Evolutionary conservation across 2,888 invertebrate genomes (phyloP).

Genomic region (Sepioteuthis lessoniana): DNA sequence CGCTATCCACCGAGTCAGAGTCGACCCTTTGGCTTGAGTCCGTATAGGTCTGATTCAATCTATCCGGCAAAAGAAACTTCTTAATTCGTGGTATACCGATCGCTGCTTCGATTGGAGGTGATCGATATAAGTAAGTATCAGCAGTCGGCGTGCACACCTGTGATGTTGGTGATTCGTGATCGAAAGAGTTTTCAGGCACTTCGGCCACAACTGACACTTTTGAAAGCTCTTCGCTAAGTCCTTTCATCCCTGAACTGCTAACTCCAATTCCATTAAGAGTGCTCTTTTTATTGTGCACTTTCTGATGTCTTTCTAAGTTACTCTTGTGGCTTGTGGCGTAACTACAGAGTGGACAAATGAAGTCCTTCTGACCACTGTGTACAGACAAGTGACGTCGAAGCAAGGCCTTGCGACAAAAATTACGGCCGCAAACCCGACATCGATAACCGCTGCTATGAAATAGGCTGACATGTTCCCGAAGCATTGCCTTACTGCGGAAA

Average conservation of each 20-base stretch:
- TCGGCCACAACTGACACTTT: not conserved
- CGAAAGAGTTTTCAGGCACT: not conserved
- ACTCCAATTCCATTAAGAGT: not conserved
- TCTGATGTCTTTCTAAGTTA: slow-evolving; percentile 75
- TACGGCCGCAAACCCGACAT: slow-evolving; percentile 73
- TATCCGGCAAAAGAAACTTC: slow-evolving; percentile 23
- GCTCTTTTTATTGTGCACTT: slow-evolving; percentile 62
- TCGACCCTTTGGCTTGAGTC: not conserved
- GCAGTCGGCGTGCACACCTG: not conserved
- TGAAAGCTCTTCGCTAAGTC: not conserved
- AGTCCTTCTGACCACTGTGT: slow-evolving; percentile 76
- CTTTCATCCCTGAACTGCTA: not conserved
- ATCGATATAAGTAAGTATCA: not conserved
- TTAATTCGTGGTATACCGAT: not conserved
- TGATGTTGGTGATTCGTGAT: not conserved
- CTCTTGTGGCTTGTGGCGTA: slow-evolving; percentile 77
- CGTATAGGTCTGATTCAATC: slow-evolving; percentile 43
- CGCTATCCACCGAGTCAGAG: not conserved
- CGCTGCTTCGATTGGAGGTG: not conserved
- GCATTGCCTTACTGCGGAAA: slow-evolving; percentile 74
- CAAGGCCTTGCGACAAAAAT: slow-evolving; percentile 76
- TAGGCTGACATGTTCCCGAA: slow-evolving; percentile 73
- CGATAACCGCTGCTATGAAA: slow-evolving; percentile 75
- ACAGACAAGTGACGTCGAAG: slow-evolving; percentile 75
- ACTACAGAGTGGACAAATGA: slow-evolving; percentile 73